phyloP scores from a whole-genome alignment of 2,113 vertebrate species.

The Pteropus alecto region DNA sequence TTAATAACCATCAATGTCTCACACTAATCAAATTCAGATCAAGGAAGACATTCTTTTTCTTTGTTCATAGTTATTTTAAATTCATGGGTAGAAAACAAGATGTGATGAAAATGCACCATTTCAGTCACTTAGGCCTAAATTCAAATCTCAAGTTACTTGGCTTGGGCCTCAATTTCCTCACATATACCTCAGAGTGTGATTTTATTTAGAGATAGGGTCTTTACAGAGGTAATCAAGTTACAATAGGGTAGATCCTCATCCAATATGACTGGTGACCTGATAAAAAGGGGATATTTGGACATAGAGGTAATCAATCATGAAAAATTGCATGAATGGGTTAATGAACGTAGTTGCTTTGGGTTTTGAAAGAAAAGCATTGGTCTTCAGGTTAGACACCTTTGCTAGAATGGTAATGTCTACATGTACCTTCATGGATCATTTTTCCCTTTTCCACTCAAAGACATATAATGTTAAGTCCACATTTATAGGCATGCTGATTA shows the following conservation, averaged over 20 bases:
- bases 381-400: neutral
- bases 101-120: neutral
- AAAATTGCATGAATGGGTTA: neutral
- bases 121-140: neutral
- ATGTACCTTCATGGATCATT: neutral
- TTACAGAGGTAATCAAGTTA: neutral
- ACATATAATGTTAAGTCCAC: neutral
- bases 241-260: neutral
- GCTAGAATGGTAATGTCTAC: neutral
- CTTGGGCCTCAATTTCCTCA: neutral
- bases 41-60: neutral
- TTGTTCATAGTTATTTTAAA: neutral
- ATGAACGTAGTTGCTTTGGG: neutral
- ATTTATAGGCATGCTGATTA: neutral
- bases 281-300: neutral
- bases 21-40: conserved; percentile 10
- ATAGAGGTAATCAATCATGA: neutral
- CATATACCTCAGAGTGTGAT: neutral
- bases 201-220: neutral
- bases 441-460: conserved; percentile 43
- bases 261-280: neutral
- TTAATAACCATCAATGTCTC: neutral
- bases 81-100: neutral
- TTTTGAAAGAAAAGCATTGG: neutral
- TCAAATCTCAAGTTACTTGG: neutral